Conservation (phyloP, 2,888 invertebrate species). For the Leptopterna dolabrata region DNA sequence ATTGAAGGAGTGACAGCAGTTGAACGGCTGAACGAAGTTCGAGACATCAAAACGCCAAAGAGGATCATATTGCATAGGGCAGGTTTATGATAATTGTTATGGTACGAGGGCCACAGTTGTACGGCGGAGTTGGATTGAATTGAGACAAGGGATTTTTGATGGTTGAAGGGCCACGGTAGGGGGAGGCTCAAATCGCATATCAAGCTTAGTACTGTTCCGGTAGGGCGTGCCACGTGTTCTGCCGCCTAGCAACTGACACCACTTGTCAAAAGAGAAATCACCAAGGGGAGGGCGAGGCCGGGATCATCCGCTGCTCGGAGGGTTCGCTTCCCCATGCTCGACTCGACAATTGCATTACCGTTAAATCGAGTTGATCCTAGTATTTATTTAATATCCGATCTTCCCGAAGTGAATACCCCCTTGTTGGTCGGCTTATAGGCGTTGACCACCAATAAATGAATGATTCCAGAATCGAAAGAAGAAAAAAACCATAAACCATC, state of each 20-base stretch:
- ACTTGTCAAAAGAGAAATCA: not conserved
- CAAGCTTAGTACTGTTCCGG: not conserved
- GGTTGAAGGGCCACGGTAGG: too few species aligned
- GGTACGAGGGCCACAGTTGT: not conserved
- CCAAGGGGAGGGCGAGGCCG: not conserved
- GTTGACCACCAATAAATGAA: not conserved
- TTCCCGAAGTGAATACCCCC: not conserved
- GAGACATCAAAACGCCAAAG: not conserved
- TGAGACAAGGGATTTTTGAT: not conserved
- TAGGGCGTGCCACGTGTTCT: not conserved
- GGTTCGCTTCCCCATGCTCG: not conserved
- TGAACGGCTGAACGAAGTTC: not conserved
- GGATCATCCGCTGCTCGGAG: not conserved
- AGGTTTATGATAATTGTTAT: slow-evolving; percentile 11
- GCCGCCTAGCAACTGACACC: slow-evolving; percentile 2
- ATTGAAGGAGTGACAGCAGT: not conserved
- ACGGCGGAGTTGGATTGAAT: not conserved
- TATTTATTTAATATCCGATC: slow-evolving; percentile 7
- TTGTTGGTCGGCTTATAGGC: not conserved
- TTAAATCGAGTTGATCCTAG: not conserved
- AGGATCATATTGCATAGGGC: not conserved
- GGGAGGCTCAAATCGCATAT: not conserved
- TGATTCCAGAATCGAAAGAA: too few species aligned
- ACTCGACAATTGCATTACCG: not conserved
- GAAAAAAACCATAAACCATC: too few species aligned